Conservation (phyloP, 1,140 invertebrate species). For the Maconellicoccus hirsutus region DNA sequence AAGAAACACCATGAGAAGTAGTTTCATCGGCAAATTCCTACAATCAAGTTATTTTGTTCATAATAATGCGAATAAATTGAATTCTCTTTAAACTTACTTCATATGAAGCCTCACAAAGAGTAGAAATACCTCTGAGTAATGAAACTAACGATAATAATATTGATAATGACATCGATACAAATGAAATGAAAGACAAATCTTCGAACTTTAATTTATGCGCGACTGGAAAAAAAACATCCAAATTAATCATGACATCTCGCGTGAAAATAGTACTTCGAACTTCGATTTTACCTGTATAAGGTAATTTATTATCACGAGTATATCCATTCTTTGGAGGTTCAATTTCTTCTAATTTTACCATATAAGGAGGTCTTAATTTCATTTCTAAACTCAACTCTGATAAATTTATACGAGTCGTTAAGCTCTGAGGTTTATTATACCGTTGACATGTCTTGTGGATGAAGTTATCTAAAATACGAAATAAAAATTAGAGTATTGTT, state of each 20-base stretch:
- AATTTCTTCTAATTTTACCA: not conserved
- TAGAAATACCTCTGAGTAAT: not conserved
- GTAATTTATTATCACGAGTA: not conserved
- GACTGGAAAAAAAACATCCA: not conserved
- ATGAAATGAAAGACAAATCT: not conserved
- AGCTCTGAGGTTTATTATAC: constrained; percentile 36
- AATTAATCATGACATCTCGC: too few species aligned
- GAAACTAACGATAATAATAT: not conserved
- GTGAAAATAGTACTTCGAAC: too few species aligned
- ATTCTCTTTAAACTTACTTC: too few species aligned
- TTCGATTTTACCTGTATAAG: not conserved
- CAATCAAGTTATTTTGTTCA: too few species aligned
- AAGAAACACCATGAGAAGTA: not conserved
- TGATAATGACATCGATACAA: not conserved
- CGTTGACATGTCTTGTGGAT: constrained; percentile 36
- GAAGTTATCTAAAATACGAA: constrained; percentile 33
- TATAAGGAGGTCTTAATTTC: constrained; percentile 34
- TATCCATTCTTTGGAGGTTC: not conserved
- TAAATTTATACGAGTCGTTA: constrained; percentile 36
- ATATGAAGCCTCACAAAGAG: not conserved
- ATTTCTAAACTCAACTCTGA: constrained; percentile 36
- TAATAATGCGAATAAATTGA: too few species aligned
- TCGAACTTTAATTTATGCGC: not conserved
- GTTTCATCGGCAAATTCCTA: not conserved
- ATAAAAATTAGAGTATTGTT: not conserved